A percentile compares a stretch with the other conserved stretches of the same genome.
These are phyloP conservation scores for Orchestia grillus DNA, from an alignment of 1,140 invertebrate species.

Conservation along the genomic window DNA sequence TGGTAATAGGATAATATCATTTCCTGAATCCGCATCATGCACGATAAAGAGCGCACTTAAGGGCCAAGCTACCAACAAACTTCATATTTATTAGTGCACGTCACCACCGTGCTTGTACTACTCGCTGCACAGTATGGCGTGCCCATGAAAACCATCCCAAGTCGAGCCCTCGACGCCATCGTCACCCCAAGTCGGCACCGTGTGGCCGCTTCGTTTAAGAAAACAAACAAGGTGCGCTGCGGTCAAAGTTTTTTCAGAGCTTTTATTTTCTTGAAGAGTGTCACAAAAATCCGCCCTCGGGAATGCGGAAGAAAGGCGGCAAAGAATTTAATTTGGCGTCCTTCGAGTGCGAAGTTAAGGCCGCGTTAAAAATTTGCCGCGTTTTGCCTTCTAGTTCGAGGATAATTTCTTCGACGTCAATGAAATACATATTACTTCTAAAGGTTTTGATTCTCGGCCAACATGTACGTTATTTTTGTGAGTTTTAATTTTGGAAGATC, in stretches of 20 bases:
- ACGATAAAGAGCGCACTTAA: too few species aligned
- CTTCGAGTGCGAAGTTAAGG: slow-evolving; percentile 17
- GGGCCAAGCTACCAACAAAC: too few species aligned
- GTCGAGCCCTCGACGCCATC: background rate
- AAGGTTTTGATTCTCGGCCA: background rate
- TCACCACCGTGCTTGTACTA: too few species aligned
- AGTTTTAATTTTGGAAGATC: too few species aligned
- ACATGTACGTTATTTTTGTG: background rate
- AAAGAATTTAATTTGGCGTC: slow-evolving; percentile 54
- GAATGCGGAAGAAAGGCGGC: slow-evolving; percentile 39
- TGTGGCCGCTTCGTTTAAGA: background rate
- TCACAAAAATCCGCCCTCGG: slow-evolving; percentile 13
- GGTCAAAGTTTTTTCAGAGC: background rate
- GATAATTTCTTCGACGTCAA: background rate
- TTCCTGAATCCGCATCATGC: too few species aligned
- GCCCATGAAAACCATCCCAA: too few species aligned
- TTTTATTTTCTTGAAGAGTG: slow-evolving; percentile 44
- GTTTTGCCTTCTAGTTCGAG: background rate
- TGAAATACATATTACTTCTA: background rate
- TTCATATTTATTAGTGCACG: too few species aligned
- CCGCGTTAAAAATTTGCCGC: background rate
- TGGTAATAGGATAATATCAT: too few species aligned
- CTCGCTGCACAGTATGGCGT: too few species aligned
- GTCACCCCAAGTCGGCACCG: background rate
- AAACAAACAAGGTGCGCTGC: background rate